A percentile compares a stretch with the other conserved stretches of the same genome.
phyloP scores from a whole-genome alignment of 2,113 vertebrate species.

The Paraplagusia blochii region DNA sequence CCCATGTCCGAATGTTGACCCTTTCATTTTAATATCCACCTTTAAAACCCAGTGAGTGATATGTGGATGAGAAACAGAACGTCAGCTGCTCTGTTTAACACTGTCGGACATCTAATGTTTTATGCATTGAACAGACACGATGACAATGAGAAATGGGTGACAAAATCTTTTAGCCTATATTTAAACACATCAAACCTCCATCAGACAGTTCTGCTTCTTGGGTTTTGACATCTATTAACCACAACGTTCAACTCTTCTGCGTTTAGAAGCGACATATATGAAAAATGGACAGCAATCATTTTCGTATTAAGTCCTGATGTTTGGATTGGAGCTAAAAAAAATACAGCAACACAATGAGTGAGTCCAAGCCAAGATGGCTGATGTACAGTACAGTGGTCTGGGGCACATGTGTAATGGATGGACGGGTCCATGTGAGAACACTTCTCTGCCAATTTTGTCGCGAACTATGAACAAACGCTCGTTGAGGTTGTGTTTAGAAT shows the following conservation, averaged over 20 bases:
- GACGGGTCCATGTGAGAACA: too few relatives aligned
- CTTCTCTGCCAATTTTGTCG: too few relatives aligned
- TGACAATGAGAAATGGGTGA: constrained; percentile 15
- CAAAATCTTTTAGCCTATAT: constrained; percentile 13
- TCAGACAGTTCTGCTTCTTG: constrained; percentile 20
- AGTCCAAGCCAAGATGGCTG: neutral
- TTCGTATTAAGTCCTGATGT: constrained; percentile 47
- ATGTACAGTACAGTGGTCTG: too few relatives aligned
- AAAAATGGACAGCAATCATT: constrained; percentile 43
- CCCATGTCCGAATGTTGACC: too few relatives aligned
- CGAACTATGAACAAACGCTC: too few relatives aligned
- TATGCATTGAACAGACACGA: neutral
- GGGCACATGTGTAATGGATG: too few relatives aligned
- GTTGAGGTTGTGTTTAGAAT: too few relatives aligned
- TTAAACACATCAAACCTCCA: constrained; percentile 29
- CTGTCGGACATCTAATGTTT: neutral
- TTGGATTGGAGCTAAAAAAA: constrained; percentile 48
- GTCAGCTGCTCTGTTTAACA: neutral
- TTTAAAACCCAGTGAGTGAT: neutral
- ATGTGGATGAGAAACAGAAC: neutral
- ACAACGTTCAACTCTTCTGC: constrained; percentile 32
- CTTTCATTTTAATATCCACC: too few relatives aligned
- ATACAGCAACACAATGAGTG: constrained; percentile 19
- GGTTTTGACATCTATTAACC: constrained; percentile 47
- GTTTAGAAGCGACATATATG: constrained; percentile 43